Conservation (phyloP, 2,113 vertebrate genomes). For the Cyphomyrus discorhynchus region DNA sequence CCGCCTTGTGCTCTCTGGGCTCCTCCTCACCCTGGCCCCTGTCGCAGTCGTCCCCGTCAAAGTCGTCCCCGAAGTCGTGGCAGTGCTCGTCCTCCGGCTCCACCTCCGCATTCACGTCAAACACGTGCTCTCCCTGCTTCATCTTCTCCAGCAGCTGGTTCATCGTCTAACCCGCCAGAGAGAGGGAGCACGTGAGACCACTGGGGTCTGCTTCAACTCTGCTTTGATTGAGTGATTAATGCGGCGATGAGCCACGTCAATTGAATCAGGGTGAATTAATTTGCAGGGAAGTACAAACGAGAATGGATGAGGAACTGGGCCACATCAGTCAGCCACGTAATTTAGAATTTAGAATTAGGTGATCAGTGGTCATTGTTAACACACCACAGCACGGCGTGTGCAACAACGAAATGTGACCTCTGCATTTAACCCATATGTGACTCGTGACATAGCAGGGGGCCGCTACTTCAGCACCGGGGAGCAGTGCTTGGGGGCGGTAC, state of each 20-base stretch:
- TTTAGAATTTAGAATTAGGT: too few relatives aligned
- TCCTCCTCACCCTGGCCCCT: slow-evolving; percentile 38
- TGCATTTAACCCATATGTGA: too few relatives aligned
- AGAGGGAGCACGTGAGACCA: neutral
- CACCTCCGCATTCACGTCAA: slow-evolving; percentile 65
- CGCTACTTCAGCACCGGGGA: too few relatives aligned
- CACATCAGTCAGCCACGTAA: neutral
- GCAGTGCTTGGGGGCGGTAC: too few relatives aligned
- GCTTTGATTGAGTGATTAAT: neutral
- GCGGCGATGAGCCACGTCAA: neutral
- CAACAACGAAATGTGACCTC: too few relatives aligned
- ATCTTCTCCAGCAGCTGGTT: slow-evolving; percentile 80
- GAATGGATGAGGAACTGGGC: neutral
- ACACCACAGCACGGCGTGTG: too few relatives aligned
- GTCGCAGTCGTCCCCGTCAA: slow-evolving; percentile 61
- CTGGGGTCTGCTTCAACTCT: neutral
- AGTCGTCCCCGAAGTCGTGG: slow-evolving; percentile 49
- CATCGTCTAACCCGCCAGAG: slow-evolving; percentile 59
- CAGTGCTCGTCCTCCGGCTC: slow-evolving; percentile 51
- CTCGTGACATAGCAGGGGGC: too few relatives aligned
- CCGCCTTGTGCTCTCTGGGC: slow-evolving; percentile 50
- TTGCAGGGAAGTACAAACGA: neutral
- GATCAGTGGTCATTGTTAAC: too few relatives aligned
- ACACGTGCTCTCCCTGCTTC: slow-evolving; percentile 73
- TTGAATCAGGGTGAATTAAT: neutral